Base-by-base conservation (phyloP, 2,888 invertebrate genomes). In the Nezara viridula region DNA sequence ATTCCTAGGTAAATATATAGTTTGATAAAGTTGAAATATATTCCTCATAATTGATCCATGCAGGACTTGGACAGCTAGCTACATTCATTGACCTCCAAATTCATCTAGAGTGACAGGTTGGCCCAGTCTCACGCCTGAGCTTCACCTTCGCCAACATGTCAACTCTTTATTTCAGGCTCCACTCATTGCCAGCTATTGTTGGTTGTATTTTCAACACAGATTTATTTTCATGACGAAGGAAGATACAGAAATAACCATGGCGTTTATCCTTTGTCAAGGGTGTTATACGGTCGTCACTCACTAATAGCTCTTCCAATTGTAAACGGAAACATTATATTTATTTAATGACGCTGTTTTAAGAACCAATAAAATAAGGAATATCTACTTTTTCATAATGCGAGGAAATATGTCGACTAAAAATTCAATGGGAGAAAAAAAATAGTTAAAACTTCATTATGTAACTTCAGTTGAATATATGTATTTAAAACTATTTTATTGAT, bases 211-310 rank as follows among this genome's bases (percentile, higher is more conserved):
- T 21, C 37, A 37, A 73, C 66, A 0, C 16, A 21, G 66, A 37
- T 73, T 37, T 73, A 73, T 73, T 73, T 73, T 73, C 32, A 73
- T 73, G 66, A 73, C 66, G 32, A 73, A 73, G 21, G 66, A 37
- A 37, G 66, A 73, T 32, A 37, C 66, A 21, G 19, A 73, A 73
- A 73, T 73, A 73, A 73, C 66, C 21, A 19, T 37, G 66, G 32
- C 66, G 32, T 21, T 73, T 73, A 73, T 37, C 6, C 19, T 37
- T 19, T 37, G 66, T 73, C 32, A 73, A 73, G 66, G 37, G 32
- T 37, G 37, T 73, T 73, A 60, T 19, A 73, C 37, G 66, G 9
- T n/a, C 66, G n/a, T 73, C 32, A 73, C 37, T 19, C 14, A 21
- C 1, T 16, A 21, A 60, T 14, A 60, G 16, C 12, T 60, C 14